Conservation (phyloP, 2,113 vertebrate genomes). For the Clarias macrocephalus region DNA sequence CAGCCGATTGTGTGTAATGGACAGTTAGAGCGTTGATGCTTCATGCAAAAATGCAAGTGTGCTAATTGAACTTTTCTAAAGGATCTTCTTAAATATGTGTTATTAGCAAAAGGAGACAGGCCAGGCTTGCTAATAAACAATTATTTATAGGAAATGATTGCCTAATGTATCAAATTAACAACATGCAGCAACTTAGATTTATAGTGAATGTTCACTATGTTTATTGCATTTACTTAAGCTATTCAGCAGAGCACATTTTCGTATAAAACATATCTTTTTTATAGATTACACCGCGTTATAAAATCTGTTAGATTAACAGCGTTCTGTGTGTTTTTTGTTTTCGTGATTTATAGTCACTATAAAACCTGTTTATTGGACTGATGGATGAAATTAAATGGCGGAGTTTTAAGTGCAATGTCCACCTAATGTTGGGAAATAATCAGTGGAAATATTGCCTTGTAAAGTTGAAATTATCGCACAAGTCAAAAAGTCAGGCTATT, state of each 20-base stretch:
- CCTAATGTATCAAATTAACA: slow-evolving; percentile 99
- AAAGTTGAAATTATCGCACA: slow-evolving; percentile 87
- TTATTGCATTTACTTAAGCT: slow-evolving; percentile 99
- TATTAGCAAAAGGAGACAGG: slow-evolving; percentile 83
- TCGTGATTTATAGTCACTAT: slow-evolving; percentile 88
- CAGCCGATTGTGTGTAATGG: slow-evolving; percentile 41
- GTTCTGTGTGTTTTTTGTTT: slow-evolving; percentile 88
- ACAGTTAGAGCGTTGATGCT: slow-evolving; percentile 42
- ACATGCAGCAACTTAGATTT: slow-evolving; percentile 96
- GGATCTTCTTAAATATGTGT: slow-evolving; percentile 69
- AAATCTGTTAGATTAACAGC: slow-evolving; percentile 97
- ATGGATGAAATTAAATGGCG: slow-evolving; percentile 97
- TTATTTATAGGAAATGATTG: slow-evolving; percentile 99
- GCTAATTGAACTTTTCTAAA: slow-evolving; percentile 64
- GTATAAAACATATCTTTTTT: slow-evolving; percentile 94
- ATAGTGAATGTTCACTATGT: slow-evolving; percentile 86
- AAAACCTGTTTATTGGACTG: slow-evolving; percentile 97
- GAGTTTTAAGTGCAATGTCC: slow-evolving; percentile 96
- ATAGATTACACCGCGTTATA: slow-evolving; percentile 94
- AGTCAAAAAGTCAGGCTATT: slow-evolving; percentile 95
- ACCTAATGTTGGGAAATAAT: slow-evolving; percentile 92
- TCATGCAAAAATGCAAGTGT: slow-evolving; percentile 59
- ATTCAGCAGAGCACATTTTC: slow-evolving; percentile 92
- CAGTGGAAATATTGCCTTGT: slow-evolving; percentile 89
- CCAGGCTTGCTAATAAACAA: slow-evolving; percentile 94